phyloP scores from a whole-genome alignment of 2,888 invertebrate species.

The Bembecia ichneumoniformis region DNA sequence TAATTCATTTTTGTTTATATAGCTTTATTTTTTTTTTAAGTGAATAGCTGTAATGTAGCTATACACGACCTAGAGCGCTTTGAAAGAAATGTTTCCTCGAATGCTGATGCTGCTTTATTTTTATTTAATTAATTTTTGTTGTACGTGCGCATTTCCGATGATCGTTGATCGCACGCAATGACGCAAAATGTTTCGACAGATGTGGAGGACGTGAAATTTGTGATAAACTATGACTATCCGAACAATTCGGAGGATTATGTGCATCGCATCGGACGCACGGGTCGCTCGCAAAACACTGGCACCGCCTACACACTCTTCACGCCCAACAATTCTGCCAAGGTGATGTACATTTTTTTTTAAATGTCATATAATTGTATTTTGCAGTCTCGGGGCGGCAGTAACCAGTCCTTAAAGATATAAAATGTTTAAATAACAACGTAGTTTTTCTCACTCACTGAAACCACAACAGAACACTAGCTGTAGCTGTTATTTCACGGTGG shows the following conservation, averaged over 20 bases:
- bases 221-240: slow-evolving; percentile 98
- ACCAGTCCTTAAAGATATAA: too few species aligned
- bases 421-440: background rate
- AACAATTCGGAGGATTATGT: slow-evolving; percentile 98
- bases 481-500: too few species aligned
- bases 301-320: slow-evolving; percentile 98
- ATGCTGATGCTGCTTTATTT: background rate
- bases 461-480: too few species aligned
- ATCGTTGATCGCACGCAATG: background rate
- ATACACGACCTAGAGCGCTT: too few species aligned
- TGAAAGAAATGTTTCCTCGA: slow-evolving; percentile 14
- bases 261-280: slow-evolving; percentile 96
- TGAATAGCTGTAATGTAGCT: too few species aligned
- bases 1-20: too few species aligned
- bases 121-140: background rate
- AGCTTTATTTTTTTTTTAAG: too few species aligned
- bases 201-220: slow-evolving; percentile 99
- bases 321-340: slow-evolving; percentile 88
- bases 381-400: too few species aligned
- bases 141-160: background rate
- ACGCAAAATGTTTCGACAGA: slow-evolving; percentile 71
- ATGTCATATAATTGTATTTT: too few species aligned
- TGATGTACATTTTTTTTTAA: slow-evolving; percentile 10
- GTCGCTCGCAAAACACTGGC: slow-evolving; percentile 91
- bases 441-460: too few species aligned